A percentile compares a stretch with the other conserved stretches of the same genome.
Evolutionary conservation across 2,113 vertebrate species (phyloP).

Genomic region (Stegastes partitus): DNA sequence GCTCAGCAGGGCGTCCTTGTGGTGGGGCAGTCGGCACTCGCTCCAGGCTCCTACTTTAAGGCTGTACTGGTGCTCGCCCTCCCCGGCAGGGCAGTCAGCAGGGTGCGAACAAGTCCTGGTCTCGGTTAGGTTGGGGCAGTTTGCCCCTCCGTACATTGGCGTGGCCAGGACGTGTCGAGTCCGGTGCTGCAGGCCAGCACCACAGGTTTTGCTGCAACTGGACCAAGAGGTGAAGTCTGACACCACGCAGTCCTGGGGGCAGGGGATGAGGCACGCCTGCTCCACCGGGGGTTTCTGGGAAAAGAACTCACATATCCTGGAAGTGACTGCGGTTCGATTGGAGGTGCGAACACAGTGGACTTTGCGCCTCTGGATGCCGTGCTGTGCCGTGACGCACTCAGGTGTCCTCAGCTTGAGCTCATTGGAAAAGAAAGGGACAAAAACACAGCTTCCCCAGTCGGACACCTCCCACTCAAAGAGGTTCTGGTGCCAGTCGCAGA

Average conservation of each 20-base stretch:
- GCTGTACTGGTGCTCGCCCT: conserved; percentile 89
- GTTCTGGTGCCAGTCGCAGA: conserved; percentile 95
- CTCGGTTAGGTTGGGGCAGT: conserved; percentile 91
- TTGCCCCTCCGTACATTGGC: conserved; percentile 90
- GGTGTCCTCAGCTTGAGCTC: conserved; percentile 73
- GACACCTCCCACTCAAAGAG: conserved; percentile 94
- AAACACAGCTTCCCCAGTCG: conserved; percentile 89
- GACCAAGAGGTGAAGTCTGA: conserved; percentile 94
- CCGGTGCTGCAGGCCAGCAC: conserved; percentile 86
- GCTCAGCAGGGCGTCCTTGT: conserved; percentile 79
- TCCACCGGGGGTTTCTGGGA: conserved; percentile 86
- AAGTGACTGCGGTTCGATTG: conserved; percentile 86
- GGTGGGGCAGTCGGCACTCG: conserved; percentile 86
- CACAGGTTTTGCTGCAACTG: conserved; percentile 86
- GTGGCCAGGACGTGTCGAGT: conserved; percentile 88
- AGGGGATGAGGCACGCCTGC: conserved; percentile 95
- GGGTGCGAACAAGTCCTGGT: conserved; percentile 83
- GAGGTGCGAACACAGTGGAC: conserved; percentile 89
- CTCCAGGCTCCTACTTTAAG: conserved; percentile 93
- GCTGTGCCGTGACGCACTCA: conserved; percentile 92
- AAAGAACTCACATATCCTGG: conserved; percentile 93
- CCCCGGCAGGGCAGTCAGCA: conserved; percentile 84
- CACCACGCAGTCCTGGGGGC: conserved; percentile 93
- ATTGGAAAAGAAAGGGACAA: conserved; percentile 74
- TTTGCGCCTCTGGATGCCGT: conserved; percentile 90